Conservation (phyloP, 53 echinoderm and acorn worm genomes). For the Mesocentrotus franciscanus region DNA sequence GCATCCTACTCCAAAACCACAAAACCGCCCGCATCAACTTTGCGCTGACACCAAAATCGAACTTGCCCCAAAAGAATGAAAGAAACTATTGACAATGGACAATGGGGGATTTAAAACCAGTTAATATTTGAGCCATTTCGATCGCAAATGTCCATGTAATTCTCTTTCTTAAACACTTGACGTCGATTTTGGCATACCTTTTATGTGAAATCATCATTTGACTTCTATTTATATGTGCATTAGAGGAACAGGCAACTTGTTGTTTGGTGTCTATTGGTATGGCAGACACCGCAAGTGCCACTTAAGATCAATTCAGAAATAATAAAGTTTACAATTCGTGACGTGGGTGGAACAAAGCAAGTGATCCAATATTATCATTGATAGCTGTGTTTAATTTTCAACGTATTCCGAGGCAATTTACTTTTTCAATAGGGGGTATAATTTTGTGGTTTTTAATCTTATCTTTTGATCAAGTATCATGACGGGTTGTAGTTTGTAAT, state of each 20-base stretch:
- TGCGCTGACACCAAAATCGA: constrained; percentile 1
- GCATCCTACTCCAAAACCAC: constrained; percentile 3
- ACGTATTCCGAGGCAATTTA: constrained; percentile 17
- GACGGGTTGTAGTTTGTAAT: not conserved
- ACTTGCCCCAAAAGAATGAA: not conserved
- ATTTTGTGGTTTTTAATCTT: not conserved
- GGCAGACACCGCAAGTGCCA: constrained; percentile 8
- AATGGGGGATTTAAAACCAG: constrained; percentile 22
- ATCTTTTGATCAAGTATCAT: constrained; percentile 25
- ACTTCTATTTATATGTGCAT: constrained; percentile 19
- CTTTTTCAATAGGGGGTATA: constrained; percentile 23
- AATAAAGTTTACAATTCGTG: not conserved
- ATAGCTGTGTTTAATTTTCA: constrained; percentile 35
- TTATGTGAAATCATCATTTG: not conserved
- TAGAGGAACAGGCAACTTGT: not conserved
- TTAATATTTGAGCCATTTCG: constrained; percentile 44
- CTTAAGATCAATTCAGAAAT: constrained; percentile 18
- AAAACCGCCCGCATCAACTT: not conserved
- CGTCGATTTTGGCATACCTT: not conserved
- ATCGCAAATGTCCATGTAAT: not conserved
- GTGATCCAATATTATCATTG: not conserved
- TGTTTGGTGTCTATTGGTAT: not conserved
- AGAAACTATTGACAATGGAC: constrained; percentile 22
- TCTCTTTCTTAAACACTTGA: not conserved
- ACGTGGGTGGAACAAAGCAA: constrained; percentile 4